Percentiles rank a stretch among this genome's conserved stretches.
phyloP scores from a whole-genome alignment of 2,113 vertebrate genomes.

The Nesoenas mayeri region DNA sequence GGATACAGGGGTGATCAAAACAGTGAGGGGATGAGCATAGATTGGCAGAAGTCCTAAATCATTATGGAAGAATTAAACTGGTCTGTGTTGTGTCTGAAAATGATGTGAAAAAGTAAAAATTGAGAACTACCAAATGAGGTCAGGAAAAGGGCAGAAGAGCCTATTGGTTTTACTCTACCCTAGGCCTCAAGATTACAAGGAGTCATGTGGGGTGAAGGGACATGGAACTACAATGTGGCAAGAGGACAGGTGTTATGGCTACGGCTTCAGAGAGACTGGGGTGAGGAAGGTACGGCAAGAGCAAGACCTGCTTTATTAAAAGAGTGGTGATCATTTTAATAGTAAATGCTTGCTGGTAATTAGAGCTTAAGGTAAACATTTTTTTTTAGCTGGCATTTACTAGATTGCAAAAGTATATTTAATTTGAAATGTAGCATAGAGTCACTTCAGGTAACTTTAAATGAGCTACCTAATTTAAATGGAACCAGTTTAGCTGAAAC shows the following conservation, averaged over 20 bases:
- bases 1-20: background rate
- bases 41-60: background rate
- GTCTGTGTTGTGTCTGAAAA: background rate
- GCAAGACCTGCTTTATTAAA: background rate
- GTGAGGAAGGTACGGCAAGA: background rate
- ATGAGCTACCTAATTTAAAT: conserved; percentile 35
- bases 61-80: background rate
- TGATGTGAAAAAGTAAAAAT: background rate
- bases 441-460: conserved; percentile 49
- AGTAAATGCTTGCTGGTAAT: conserved; percentile 1
- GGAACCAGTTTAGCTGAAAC: background rate
- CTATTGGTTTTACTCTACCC: background rate
- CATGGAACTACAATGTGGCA: background rate
- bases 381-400: background rate
- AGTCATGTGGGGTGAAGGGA: background rate
- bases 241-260: background rate
- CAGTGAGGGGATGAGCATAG: background rate
- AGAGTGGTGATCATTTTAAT: background rate
- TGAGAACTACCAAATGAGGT: background rate
- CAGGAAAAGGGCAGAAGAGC: background rate
- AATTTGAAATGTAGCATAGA: background rate
- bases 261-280: background rate
- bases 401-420: background rate
- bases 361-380: background rate
- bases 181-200: background rate